Conservation (phyloP, 2,113 vertebrate species). For the Chaetops frenatus region DNA sequence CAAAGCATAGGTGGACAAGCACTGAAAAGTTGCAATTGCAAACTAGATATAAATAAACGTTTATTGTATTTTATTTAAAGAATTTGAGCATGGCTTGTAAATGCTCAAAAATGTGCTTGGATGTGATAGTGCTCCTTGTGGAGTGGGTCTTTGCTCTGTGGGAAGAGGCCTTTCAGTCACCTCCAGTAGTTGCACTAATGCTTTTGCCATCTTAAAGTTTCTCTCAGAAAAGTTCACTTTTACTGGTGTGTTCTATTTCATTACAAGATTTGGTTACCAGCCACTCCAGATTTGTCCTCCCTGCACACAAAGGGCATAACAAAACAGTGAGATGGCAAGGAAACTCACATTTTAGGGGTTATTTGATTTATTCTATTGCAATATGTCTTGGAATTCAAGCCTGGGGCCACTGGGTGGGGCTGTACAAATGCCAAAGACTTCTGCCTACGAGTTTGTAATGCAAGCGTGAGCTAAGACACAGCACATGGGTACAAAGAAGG, state of each 20-base stretch:
- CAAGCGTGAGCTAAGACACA: not conserved
- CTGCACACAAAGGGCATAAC: not conserved
- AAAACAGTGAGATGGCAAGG: not conserved
- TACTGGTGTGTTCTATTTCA: not conserved
- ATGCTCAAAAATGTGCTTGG: not conserved
- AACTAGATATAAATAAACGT: not conserved
- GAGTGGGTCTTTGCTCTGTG: not conserved
- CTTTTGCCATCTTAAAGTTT: not conserved
- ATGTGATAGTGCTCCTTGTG: not conserved
- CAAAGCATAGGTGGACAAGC: not conserved
- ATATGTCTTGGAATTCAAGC: not conserved
- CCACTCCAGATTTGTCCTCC: not conserved
- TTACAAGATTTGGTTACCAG: not conserved
- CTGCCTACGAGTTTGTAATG: not conserved
- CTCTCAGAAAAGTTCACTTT: not conserved
- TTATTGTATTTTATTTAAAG: not conserved
- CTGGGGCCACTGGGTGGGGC: not conserved
- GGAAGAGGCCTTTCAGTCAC: not conserved
- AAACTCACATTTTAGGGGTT: accelerated
- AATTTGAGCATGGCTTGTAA: not conserved
- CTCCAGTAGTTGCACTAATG: not conserved
- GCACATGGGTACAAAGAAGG: not conserved
- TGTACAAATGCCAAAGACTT: not conserved
- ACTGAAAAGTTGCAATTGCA: not conserved
- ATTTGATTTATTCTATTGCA: not conserved